These are phyloP conservation scores for Beris chalybata DNA, from an alignment of 2,888 invertebrate genomes.

Conservation along the genomic window DNA sequence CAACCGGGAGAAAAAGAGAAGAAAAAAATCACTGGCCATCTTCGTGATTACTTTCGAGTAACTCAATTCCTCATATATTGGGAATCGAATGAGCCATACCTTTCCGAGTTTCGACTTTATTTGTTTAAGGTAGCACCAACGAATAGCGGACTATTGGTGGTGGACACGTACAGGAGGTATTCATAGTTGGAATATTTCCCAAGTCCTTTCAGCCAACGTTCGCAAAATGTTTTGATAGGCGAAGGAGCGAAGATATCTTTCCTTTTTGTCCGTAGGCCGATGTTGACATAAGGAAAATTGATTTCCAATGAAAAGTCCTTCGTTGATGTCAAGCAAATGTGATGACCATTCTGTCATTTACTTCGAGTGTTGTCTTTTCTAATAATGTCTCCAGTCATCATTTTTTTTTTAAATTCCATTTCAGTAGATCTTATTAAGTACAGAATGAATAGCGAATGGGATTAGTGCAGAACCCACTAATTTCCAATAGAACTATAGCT, in stretches of 20 bases:
- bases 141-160: slow-evolving; percentile 17
- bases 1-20: neutral
- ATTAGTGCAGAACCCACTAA: no score
- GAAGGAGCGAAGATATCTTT: slow-evolving; percentile 22
- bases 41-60: slow-evolving; percentile 17
- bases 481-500: no score
- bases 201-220: slow-evolving; percentile 4
- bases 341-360: slow-evolving; percentile 12
- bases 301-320: slow-evolving; percentile 17
- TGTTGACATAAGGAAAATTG: slow-evolving; percentile 35
- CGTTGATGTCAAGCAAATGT: neutral
- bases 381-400: slow-evolving; percentile 20
- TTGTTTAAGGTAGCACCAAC: slow-evolving; percentile 26
- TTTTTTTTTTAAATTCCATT: neutral
- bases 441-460: no score
- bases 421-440: neutral
- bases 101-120: neutral
- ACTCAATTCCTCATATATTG: slow-evolving; percentile 7
- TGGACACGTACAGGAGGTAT: slow-evolving; percentile 5
- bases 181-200: slow-evolving; percentile 10
- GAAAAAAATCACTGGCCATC: neutral
- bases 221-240: slow-evolving; percentile 32
- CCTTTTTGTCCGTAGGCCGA: slow-evolving; percentile 23
- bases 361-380: slow-evolving; percentile 26
- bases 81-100: slow-evolving; percentile 13